Percentiles rank a stretch among this genome's conserved stretches.
phyloP scores from a whole-genome alignment of 2,888 invertebrate genomes.

The Ectemnius cavifrons region DNA sequence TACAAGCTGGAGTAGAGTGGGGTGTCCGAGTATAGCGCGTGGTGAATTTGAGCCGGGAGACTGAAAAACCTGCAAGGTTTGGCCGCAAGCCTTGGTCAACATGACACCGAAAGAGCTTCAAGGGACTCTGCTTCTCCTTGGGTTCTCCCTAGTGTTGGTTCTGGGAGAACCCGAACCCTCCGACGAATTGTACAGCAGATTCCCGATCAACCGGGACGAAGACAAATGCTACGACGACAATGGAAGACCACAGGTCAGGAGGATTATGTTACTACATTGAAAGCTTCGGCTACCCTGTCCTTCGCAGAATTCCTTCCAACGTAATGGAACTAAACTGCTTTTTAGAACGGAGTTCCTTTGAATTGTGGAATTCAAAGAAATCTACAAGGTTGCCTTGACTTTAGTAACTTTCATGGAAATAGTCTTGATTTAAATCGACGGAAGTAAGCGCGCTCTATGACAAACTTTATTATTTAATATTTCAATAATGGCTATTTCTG shows the following conservation, averaged over 20 bases:
- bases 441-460: too few relatives aligned
- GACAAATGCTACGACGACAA: conserved; percentile 73
- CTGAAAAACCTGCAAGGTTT: conserved; percentile 1
- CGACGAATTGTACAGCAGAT: conserved; percentile 63
- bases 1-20: not conserved
- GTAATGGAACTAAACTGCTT: too few relatives aligned
- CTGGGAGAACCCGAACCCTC: conserved; percentile 71
- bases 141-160: conserved; percentile 44
- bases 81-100: conserved; percentile 7
- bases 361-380: too few relatives aligned
- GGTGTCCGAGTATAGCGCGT: not conserved
- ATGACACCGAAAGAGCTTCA: conserved; percentile 44
- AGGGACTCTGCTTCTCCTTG: conserved; percentile 44
- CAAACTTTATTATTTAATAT: too few relatives aligned
- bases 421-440: too few relatives aligned
- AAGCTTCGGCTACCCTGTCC: too few relatives aligned
- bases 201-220: conserved; percentile 67
- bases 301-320: too few relatives aligned
- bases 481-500: too few relatives aligned
- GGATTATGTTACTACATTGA: too few relatives aligned
- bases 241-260: conserved; percentile 71
- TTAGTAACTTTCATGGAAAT: too few relatives aligned
- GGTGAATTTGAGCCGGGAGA: conserved; percentile 20
- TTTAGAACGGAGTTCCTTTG: too few relatives aligned
- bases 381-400: too few relatives aligned